Conservation (phyloP, 2,888 invertebrate genomes). For the Polymixis lichenea region DNA sequence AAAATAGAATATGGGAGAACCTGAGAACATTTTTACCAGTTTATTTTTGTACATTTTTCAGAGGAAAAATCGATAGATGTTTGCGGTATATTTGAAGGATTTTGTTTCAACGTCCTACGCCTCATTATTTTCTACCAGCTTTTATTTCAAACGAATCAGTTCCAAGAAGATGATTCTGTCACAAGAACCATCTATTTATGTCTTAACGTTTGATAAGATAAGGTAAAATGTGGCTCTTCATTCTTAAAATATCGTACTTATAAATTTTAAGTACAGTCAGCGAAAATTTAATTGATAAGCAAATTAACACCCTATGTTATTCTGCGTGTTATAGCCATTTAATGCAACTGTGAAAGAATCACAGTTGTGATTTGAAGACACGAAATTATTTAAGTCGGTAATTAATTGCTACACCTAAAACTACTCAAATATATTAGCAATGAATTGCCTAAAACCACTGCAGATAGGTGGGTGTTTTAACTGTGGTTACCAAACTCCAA, state of each 20-base stretch:
- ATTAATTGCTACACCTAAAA: neutral
- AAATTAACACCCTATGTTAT: neutral
- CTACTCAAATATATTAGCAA: no score
- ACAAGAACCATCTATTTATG: neutral
- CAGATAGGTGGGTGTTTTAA: neutral
- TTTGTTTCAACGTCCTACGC: constrained; percentile 2
- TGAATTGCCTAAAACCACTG: no score
- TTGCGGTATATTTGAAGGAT: neutral
- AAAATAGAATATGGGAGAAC: constrained; percentile 5
- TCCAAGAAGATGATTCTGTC: neutral
- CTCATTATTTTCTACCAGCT: constrained; percentile 13
- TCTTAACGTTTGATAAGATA: neutral
- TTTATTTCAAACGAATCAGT: neutral
- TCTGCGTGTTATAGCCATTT: neutral
- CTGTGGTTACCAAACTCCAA: neutral
- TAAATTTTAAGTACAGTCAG: neutral
- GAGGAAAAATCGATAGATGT: neutral
- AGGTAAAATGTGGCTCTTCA: neutral
- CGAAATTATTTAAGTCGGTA: no score
- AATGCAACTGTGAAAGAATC: neutral
- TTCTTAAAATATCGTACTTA: neutral
- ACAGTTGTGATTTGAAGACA: no score
- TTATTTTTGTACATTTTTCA: constrained; percentile 12
- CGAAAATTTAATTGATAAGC: no score
- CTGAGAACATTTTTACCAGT: neutral